phyloP scores from a whole-genome alignment of 1,140 invertebrate species.

The Aphis gossypii region DNA sequence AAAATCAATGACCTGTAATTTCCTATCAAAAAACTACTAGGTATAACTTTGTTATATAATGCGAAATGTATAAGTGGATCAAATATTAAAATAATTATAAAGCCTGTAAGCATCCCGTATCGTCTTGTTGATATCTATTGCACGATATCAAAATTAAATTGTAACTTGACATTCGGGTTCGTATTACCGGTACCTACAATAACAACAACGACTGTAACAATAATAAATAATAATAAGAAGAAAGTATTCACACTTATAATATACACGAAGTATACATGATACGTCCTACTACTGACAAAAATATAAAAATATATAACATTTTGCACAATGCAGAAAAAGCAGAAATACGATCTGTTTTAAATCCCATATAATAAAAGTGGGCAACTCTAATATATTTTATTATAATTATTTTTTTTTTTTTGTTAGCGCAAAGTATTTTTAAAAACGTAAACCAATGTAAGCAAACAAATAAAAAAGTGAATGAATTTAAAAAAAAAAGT shows the following conservation, averaged over 20 bases:
- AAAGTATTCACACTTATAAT: neutral
- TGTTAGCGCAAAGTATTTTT: neutral
- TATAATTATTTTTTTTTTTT: neutral
- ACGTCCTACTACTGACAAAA: neutral
- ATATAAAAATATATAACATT: neutral
- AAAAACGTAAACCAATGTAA: neutral
- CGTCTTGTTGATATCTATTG: neutral
- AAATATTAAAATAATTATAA: neutral
- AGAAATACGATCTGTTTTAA: neutral
- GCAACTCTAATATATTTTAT: neutral
- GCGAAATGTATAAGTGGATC: neutral
- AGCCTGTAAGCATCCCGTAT: neutral
- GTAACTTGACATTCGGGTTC: neutral
- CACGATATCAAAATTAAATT: neutral
- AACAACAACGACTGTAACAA: neutral
- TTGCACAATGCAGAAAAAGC: neutral
- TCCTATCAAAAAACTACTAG: too few relatives aligned
- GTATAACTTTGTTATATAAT: neutral
- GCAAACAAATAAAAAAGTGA: neutral
- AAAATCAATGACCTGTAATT: too few relatives aligned
- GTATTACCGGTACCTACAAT: neutral
- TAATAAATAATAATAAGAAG: neutral
- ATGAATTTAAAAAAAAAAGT: neutral
- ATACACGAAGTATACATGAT: neutral
- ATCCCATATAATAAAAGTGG: neutral